Conservation (phyloP, 2,888 invertebrate genomes). For the Bugula neritina region DNA sequence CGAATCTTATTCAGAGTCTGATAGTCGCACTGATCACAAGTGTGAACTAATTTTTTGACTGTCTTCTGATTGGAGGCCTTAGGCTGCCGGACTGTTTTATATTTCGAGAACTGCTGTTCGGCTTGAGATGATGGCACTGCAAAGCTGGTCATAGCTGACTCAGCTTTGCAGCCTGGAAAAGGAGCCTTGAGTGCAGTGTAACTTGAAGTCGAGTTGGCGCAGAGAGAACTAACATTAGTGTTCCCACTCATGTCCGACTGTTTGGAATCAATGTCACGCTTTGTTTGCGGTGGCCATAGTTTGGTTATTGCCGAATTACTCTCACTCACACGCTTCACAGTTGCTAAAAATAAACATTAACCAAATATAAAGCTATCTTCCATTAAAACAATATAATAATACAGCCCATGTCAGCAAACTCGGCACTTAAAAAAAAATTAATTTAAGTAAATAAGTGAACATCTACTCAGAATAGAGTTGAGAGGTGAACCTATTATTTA, state of each 20-base stretch:
- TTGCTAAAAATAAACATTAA: too few species aligned
- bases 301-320: not conserved
- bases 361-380: too few species aligned
- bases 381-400: too few species aligned
- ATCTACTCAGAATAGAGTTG: too few species aligned
- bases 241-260: not conserved
- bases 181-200: not conserved
- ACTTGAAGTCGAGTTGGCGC: not conserved
- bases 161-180: not conserved
- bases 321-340: not conserved
- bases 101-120: not conserved
- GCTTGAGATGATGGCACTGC: not conserved
- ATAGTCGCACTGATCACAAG: not conserved
- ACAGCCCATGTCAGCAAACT: too few species aligned
- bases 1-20: not conserved
- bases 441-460: too few species aligned
- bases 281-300: not conserved
- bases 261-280: not conserved
- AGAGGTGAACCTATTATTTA: too few species aligned
- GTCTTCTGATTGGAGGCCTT: not conserved
- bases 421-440: too few species aligned
- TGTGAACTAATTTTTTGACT: not conserved
- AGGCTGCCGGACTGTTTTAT: not conserved
- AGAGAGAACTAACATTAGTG: not conserved
- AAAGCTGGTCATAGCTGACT: not conserved